Evolutionary conservation across 1,140 invertebrate genomes (phyloP).

Genomic region (Drosophila watanabei): DNA sequence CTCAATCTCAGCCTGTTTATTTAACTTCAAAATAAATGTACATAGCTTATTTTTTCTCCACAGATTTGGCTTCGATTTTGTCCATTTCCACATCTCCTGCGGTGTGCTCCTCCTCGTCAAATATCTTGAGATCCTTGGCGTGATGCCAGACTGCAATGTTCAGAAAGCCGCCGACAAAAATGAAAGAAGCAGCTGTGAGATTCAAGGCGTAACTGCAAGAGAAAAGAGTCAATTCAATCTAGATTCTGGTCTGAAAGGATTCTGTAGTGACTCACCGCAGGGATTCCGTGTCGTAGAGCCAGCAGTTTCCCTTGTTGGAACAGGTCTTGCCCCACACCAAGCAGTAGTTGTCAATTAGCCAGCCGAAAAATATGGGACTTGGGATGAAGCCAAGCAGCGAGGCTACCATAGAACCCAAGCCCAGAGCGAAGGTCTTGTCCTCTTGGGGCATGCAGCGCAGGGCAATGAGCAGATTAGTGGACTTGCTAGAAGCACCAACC

Average conservation of each 20-base stretch:
- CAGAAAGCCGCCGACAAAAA: slow-evolving; percentile 88
- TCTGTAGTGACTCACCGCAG: slow-evolving; percentile 32
- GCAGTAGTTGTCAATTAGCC: slow-evolving; percentile 90
- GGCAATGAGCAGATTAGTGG: slow-evolving; percentile 89
- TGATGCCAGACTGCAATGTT: slow-evolving; percentile 89
- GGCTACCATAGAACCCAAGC: slow-evolving; percentile 88
- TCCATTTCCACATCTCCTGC: slow-evolving; percentile 35
- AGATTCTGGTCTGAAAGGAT: neutral
- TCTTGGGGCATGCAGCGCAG: slow-evolving; percentile 90
- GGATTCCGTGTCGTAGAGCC: slow-evolving; percentile 89
- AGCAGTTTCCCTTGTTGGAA: slow-evolving; percentile 90
- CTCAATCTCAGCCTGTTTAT: slow-evolving; percentile 4
- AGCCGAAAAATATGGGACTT: slow-evolving; percentile 90
- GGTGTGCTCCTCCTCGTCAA: slow-evolving; percentile 87
- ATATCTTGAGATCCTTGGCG: slow-evolving; percentile 89
- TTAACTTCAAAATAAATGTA: neutral
- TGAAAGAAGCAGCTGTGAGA: slow-evolving; percentile 88
- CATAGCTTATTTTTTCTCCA: neutral
- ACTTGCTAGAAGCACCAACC: slow-evolving; percentile 88
- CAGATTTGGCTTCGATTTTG: slow-evolving; percentile 17
- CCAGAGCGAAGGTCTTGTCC: slow-evolving; percentile 90
- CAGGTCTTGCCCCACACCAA: slow-evolving; percentile 92
- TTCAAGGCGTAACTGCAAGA: slow-evolving; percentile 87
- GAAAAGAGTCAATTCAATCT: neutral
- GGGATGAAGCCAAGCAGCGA: slow-evolving; percentile 90